Percentiles rank a stretch among this genome's conserved stretches.
Conservation (phyloP, 2,113 vertebrate genomes). For the Pangasianodon hypophthalmus region DNA sequence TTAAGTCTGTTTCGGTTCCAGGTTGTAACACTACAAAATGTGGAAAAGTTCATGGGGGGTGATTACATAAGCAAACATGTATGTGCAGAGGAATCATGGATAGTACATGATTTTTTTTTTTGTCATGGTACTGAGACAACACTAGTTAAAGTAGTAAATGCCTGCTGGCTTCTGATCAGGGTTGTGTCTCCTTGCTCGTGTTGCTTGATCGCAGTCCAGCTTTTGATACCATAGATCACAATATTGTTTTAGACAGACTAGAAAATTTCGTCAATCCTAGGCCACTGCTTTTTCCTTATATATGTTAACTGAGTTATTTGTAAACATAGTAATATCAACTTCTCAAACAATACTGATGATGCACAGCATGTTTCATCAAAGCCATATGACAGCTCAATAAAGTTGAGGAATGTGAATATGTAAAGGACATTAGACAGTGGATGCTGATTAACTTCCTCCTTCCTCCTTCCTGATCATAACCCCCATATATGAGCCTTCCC, state of each 20-base stretch:
- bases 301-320: too few relatives aligned
- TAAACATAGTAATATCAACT: too few relatives aligned
- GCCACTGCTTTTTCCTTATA: too few relatives aligned
- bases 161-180: neutral
- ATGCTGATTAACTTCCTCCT: neutral
- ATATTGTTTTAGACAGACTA: too few relatives aligned
- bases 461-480: neutral
- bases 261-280: too few relatives aligned
- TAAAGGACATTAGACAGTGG: neutral
- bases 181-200: too few relatives aligned
- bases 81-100: neutral
- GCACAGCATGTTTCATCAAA: neutral
- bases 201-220: too few relatives aligned
- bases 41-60: neutral
- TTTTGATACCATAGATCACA: too few relatives aligned
- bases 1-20: too few relatives aligned
- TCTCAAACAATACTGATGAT: too few relatives aligned
- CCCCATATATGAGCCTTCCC: neutral
- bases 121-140: neutral
- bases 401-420: neutral
- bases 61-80: neutral
- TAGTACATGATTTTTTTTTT: neutral
- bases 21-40: neutral
- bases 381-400: neutral
- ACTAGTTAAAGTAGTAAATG: neutral